phyloP scores from a whole-genome alignment of 2,113 vertebrate species.

The Amphiprion ocellaris region DNA sequence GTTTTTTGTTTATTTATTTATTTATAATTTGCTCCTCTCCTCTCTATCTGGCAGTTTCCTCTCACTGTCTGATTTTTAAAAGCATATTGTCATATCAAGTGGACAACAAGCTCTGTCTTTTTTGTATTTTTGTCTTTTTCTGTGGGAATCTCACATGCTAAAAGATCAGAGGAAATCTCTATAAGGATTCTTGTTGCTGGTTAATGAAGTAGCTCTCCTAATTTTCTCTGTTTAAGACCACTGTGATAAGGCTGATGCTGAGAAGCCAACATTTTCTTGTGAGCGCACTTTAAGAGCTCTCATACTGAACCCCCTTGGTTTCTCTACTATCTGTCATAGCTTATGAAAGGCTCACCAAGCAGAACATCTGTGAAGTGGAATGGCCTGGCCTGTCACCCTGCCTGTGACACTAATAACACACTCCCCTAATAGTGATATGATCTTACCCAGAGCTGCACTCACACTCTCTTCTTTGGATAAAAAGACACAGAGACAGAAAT shows the following conservation, averaged over 20 bases:
- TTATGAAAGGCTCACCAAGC: constrained; percentile 73
- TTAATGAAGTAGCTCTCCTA: neutral
- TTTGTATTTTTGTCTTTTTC: constrained; percentile 77
- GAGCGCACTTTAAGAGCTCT: constrained; percentile 24
- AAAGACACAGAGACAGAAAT: constrained; percentile 77
- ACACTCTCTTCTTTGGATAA: constrained; percentile 62
- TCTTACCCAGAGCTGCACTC: constrained; percentile 57
- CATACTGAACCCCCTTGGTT: constrained; percentile 22
- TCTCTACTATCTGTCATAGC: constrained; percentile 62
- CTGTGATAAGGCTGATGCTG: constrained; percentile 15
- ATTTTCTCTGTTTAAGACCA: constrained; percentile 2
- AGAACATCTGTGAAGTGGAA: constrained; percentile 75
- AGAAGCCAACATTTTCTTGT: neutral
- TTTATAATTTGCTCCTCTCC: constrained; percentile 49
- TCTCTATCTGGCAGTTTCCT: constrained; percentile 55
- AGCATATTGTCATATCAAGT: constrained; percentile 81
- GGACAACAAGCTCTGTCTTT: constrained; percentile 83
- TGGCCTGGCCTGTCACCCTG: constrained; percentile 73
- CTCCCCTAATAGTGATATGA: constrained; percentile 79
- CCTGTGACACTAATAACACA: constrained; percentile 81
- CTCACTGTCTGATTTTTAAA: constrained; percentile 79
- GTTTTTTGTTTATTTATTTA: constrained; percentile 70
- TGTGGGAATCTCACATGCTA: constrained; percentile 71
- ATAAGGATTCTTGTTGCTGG: neutral
- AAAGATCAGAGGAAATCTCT: neutral